Evolutionary conservation across 2,888 invertebrate species (phyloP).

Genomic region (Nephrotoma appendiculata): DNA sequence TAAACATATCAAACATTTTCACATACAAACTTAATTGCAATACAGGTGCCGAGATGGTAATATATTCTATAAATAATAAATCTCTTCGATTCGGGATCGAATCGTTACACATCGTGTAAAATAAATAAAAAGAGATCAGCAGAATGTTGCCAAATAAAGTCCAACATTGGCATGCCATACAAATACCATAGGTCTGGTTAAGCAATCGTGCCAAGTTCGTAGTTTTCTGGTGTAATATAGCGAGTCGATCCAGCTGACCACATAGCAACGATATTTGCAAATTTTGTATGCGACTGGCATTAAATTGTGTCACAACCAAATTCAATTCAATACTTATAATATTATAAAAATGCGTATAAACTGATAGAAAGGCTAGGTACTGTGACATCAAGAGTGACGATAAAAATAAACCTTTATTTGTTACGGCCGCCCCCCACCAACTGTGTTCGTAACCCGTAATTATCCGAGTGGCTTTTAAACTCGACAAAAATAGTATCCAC

Average conservation of each 20-base stretch:
- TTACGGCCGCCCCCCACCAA: background rate
- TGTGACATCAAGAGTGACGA: background rate
- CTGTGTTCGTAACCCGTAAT: background rate
- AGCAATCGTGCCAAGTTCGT: background rate
- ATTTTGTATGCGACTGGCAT: background rate
- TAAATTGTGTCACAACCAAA: background rate
- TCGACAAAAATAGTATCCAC: background rate
- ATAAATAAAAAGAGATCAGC: background rate
- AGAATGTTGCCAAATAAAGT: background rate
- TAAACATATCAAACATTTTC: background rate
- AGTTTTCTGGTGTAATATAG: background rate
- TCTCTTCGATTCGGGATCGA: background rate
- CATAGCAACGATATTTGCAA: background rate
- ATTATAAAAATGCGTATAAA: background rate
- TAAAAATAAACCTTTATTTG: background rate
- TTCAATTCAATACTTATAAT: background rate
- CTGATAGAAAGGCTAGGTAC: background rate
- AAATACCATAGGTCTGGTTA: background rate
- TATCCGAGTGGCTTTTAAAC: background rate
- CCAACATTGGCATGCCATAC: background rate
- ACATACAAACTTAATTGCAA: background rate
- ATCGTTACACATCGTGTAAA: background rate
- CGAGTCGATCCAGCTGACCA: background rate
- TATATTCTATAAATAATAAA: background rate
- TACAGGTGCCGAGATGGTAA: background rate